Base-by-base conservation (phyloP, 2,888 invertebrate species). In the Sisyra terminalis region DNA sequence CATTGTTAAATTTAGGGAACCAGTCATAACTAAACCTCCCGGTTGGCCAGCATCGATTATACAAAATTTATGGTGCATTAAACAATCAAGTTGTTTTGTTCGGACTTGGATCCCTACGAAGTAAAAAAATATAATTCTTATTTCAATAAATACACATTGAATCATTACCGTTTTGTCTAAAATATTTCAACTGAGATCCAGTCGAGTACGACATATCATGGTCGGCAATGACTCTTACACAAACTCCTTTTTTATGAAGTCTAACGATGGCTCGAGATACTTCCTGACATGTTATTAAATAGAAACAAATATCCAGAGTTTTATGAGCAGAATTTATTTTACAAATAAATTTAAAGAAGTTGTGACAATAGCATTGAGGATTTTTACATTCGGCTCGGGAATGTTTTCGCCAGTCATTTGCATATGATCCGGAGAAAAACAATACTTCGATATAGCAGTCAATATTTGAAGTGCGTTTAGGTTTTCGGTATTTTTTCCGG, bases 1-100 rank as follows among this genome's bases (percentile, higher is more conserved):
- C 50, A 67, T 67, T 1, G 83, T 81, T 81, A 81, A 83, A 56
- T 83, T 83, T 46, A 79, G 65, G 1, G 81, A 81, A 0, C 83
- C 82, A 39, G 66, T 67, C 37, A 81, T 65, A 6, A 83, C 57
- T 17, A 43, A 15, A 15, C 37, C 38, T 11, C 15, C 10, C 13
- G 8, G 35, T 1, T 24, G 9, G 2, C 18, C 30, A 4, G n/a
- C 29, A 15, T 43, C 43, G 8, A 43, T 10, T n/a, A 43, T 3
- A 43, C 43, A 43, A 38, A 43, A 43, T 30, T 43, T 43, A 31
- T 43, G 38, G 17, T 43, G 43, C 43, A 43, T 43, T 29, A 38
- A 10, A 29, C 15, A 14, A 29, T 31, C 16, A 3, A 30, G 3
- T 5, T 43, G 29, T 29, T 37, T 43, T n/a, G 38, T 17, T 7